A percentile compares a stretch with the other conserved stretches of the same genome.
Evolutionary conservation across 2,113 vertebrate species (phyloP).

Genomic region (Trinectes maculatus): DNA sequence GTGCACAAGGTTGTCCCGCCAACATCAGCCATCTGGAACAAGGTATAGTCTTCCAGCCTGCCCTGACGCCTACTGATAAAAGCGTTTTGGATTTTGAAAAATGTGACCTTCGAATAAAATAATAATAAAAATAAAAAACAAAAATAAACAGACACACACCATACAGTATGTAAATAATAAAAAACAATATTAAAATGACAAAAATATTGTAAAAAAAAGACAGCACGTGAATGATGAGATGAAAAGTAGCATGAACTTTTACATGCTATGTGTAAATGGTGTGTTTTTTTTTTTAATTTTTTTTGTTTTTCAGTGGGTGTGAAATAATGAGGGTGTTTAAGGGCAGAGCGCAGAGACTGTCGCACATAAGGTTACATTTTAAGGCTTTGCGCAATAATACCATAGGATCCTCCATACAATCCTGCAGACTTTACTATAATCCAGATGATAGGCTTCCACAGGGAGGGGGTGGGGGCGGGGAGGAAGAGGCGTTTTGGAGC

Average conservation of each 20-base stretch:
- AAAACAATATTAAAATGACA: too few relatives aligned
- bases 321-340: neutral
- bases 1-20: conserved; percentile 19
- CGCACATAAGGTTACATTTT: neutral
- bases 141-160: neutral
- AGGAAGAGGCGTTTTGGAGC: conserved; percentile 23
- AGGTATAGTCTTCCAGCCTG: conserved; percentile 5
- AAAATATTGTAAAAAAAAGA: too few relatives aligned
- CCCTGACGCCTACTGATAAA: neutral
- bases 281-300: neutral
- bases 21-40: conserved; percentile 23
- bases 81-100: neutral
- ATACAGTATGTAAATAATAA: neutral
- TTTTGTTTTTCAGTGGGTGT: too few relatives aligned
- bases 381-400: conserved; percentile 24
- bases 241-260: too few relatives aligned
- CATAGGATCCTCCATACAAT: conserved; percentile 24
- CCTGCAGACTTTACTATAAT: conserved; percentile 28
- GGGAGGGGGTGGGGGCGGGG: neutral
- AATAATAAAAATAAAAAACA: too few relatives aligned
- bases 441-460: conserved; percentile 43
- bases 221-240: too few relatives aligned
- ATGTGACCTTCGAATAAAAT: neutral
- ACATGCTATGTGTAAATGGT: neutral
- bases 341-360: neutral